phyloP scores from a whole-genome alignment of 2,797 vertebrate species.

The Columba guinea region DNA sequence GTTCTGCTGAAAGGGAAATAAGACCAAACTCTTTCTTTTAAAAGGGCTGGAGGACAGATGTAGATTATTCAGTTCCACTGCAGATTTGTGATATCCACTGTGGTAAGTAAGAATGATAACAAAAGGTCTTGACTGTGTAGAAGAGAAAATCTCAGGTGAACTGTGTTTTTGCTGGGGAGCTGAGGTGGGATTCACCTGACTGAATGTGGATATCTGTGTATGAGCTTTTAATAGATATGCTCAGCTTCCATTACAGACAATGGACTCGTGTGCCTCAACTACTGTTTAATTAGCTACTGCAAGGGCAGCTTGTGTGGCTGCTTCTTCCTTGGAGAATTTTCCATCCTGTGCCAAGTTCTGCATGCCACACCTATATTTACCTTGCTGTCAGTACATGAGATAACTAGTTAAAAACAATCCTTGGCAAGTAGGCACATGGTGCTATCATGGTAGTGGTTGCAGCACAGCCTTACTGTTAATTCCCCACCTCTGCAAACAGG shows the following conservation, averaged over 20 bases:
- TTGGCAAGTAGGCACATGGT: background rate
- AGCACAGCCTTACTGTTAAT: background rate
- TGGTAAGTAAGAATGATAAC: constrained; percentile 54
- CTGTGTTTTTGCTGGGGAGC: background rate
- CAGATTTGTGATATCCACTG: constrained; percentile 71
- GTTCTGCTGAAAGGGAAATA: background rate
- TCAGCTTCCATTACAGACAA: background rate
- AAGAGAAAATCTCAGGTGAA: background rate
- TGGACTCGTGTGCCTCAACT: background rate
- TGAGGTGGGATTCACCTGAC: background rate
- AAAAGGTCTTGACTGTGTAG: background rate
- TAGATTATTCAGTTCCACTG: constrained; percentile 72
- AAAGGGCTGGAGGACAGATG: constrained; percentile 75
- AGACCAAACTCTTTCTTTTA: constrained; percentile 30
- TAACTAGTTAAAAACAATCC: background rate
- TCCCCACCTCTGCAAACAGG: background rate
- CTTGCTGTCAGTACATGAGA: background rate
- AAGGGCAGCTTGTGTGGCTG: background rate
- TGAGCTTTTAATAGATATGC: background rate
- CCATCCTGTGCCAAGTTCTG: background rate
- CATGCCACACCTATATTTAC: background rate
- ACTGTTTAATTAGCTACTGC: background rate
- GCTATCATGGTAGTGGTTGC: background rate
- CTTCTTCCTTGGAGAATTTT: background rate
- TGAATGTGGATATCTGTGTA: background rate